Evolutionary conservation across 2,888 invertebrate genomes (phyloP).

Genomic region (Trissonchulus latispiculum): DNA sequence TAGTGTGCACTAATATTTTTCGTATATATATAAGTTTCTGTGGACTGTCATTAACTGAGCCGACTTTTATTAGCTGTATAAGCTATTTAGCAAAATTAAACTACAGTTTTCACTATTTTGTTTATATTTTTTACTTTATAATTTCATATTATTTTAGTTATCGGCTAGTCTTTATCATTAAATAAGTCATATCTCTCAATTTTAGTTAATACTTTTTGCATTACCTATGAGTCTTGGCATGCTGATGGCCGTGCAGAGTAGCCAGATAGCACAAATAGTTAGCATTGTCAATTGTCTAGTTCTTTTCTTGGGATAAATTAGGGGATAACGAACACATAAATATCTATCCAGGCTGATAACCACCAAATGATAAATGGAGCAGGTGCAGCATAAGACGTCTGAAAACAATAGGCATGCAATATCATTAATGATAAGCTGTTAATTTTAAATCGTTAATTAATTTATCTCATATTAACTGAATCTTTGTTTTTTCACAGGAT

Average conservation of each 20-base stretch:
- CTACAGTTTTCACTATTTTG: too few species aligned
- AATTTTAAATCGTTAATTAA: too few species aligned
- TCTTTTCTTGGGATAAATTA: conserved; percentile 16
- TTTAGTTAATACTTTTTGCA: background rate
- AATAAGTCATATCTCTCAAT: background rate
- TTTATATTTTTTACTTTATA: too few species aligned
- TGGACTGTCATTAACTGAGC: too few species aligned
- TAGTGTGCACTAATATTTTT: too few species aligned
- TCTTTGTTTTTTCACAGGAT: too few species aligned
- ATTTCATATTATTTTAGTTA: background rate
- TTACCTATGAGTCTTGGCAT: conserved; percentile 4
- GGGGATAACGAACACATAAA: conserved; percentile 24
- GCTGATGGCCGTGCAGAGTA: conserved; percentile 18
- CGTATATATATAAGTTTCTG: too few species aligned
- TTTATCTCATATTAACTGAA: too few species aligned
- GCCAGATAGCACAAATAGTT: conserved; percentile 20
- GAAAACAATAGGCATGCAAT: too few species aligned
- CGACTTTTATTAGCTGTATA: too few species aligned
- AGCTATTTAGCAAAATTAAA: too few species aligned
- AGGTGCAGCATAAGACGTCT: conserved; percentile 25
- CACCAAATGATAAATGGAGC: conserved; percentile 23
- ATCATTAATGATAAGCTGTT: too few species aligned
- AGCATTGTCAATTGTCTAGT: conserved; percentile 15
- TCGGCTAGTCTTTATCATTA: background rate
- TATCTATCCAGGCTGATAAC: conserved; percentile 24